phyloP scores from a whole-genome alignment of 2,797 vertebrate genomes.

The Pangasius djambal region DNA sequence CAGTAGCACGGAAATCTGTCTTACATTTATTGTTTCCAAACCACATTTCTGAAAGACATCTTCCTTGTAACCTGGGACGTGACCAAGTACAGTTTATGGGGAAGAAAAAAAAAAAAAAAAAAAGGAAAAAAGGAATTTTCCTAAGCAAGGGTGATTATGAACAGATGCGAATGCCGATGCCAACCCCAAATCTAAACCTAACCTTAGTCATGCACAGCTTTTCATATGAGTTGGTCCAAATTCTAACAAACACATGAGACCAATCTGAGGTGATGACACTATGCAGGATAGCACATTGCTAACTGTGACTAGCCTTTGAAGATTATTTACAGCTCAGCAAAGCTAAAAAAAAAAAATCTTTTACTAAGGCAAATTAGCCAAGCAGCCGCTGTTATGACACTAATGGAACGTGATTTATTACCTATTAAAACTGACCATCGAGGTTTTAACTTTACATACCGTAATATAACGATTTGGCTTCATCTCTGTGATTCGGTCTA shows the following conservation, averaged over 20 bases:
- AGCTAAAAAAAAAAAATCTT: not conserved
- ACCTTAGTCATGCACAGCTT: not conserved
- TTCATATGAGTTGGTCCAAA: not conserved
- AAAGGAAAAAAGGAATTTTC: not conserved
- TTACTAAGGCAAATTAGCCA: not conserved
- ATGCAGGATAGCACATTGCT: not conserved
- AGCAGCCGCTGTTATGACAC: not conserved
- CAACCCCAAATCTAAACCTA: not conserved
- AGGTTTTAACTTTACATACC: not conserved
- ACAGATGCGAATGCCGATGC: not conserved
- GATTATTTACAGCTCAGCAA: not conserved
- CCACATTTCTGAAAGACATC: not conserved
- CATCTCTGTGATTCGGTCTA: constrained; percentile 21
- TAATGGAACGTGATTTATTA: constrained; percentile 19
- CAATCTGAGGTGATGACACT: not conserved
- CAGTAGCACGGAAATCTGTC: not conserved
- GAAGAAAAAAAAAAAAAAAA: no score
- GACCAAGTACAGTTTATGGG: not conserved
- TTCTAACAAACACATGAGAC: not conserved
- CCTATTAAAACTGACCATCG: constrained; percentile 8
- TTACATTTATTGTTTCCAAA: not conserved
- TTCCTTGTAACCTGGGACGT: not conserved
- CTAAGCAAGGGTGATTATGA: not conserved
- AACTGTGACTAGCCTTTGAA: not conserved
- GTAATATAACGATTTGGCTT: constrained; percentile 18